phyloP scores from a whole-genome alignment of 2,797 vertebrate species.

The Peromyscus aztecus region DNA sequence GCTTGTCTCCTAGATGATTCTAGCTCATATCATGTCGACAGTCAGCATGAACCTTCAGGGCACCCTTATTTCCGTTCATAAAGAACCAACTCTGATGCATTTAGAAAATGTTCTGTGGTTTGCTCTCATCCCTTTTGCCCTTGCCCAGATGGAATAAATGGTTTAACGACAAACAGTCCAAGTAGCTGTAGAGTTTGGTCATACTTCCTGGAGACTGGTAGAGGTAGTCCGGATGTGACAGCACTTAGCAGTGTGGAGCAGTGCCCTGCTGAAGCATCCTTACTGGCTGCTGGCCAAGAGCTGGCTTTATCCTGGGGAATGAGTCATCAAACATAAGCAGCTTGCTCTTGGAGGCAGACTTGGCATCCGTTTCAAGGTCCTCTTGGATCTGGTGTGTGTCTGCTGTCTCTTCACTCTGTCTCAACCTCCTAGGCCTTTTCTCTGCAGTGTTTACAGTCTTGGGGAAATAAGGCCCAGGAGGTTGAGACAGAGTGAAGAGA shows the following conservation, averaged over 20 bases:
- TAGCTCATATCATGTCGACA: not conserved
- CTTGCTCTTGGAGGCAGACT: constrained; percentile 66
- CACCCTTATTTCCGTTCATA: constrained; percentile 1
- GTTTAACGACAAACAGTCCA: constrained; percentile 56
- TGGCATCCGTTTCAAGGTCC: constrained; percentile 67
- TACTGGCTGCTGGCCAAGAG: constrained; percentile 65
- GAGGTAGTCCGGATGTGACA: constrained; percentile 21
- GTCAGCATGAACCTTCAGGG: not conserved
- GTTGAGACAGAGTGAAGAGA: too few relatives aligned
- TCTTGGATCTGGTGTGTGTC: constrained; percentile 30
- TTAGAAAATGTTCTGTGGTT: constrained; percentile 48
- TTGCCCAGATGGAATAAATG: constrained; percentile 57
- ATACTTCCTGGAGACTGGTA: constrained; percentile 40
- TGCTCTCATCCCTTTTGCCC: constrained; percentile 49
- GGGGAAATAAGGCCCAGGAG: constrained; percentile 50
- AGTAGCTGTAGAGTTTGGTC: constrained; percentile 22
- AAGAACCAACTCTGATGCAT: not conserved
- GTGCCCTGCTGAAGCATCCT: constrained; percentile 35
- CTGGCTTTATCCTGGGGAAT: constrained; percentile 62
- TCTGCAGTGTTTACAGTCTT: not conserved
- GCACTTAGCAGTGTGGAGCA: not conserved
- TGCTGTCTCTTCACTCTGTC: not conserved
- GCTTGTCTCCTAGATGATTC: not conserved
- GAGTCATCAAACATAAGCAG: constrained; percentile 74
- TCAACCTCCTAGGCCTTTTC: constrained; percentile 18